Evolutionary conservation across 2,113 vertebrate species (phyloP), one percentile per base, ranked within the genome.

Genomic region (Eira barbara): DNA sequence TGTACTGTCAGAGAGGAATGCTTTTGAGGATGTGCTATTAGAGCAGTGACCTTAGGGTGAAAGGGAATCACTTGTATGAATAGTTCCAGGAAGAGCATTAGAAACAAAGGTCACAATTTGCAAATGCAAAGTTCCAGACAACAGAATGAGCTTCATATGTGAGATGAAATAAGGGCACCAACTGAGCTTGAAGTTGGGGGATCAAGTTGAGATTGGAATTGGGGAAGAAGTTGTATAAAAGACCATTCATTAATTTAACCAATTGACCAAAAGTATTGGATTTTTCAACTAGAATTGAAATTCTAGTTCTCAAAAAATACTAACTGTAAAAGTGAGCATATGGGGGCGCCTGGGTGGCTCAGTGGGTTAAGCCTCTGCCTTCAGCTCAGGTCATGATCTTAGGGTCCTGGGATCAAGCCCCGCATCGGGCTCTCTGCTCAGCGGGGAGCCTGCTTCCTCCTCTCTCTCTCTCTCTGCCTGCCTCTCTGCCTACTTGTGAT

Each of bases 221-320:
- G 25, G 13, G 31, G 7, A 31, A 47, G 71, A n/a, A 36, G 14
- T 4, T 73, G 31, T 3, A 7, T 67, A 27, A 81, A 81, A 93
- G 34, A 21, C 1, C 6, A 34, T 80, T 42, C 0, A 39, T 82
- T 89, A 76, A 52, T n/a, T 71, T 57, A 45, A 87, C 0, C 42
- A 61, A 69, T 36, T 83, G 57, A 36, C 9, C 15, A 91, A 91
- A 49, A 57, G 5, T 31, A 31, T 76, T 86, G 36, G 69, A 49
- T 81, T 93, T 49, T 36, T 20, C 57, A 74, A 80, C 23, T 86
- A 59, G 86, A 90, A 65, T 84, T 73, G 21, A 84, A 67, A 89
- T 84, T 89, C 29, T 67, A 88, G 27, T 88, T 91, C 13, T 55
- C 31, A 17, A 47, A 7, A 76, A 91, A 84, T 69, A 59, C 15